Evolutionary conservation across 2,113 vertebrate species (phyloP).

Genomic region (Callipepla squamata): DNA sequence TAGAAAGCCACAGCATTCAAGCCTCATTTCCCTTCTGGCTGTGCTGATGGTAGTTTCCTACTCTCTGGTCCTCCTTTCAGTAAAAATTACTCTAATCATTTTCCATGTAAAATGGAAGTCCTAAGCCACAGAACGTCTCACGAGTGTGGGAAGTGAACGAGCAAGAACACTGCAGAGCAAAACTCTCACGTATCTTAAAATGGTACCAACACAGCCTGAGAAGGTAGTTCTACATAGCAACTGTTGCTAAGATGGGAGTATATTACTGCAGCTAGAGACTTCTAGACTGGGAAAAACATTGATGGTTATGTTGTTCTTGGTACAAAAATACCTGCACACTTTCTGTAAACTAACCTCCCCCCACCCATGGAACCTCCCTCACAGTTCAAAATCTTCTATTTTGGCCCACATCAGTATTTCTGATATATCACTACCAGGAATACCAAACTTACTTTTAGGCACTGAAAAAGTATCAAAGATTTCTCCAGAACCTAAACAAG

Average conservation of each 20-base stretch:
- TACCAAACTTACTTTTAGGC: neutral
- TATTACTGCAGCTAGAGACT: neutral
- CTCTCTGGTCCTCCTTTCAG: neutral
- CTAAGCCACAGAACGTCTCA: slow-evolving; percentile 20
- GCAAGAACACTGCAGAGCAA: slow-evolving; percentile 11
- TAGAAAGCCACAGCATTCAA: neutral
- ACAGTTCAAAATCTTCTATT: neutral
- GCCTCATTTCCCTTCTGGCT: neutral
- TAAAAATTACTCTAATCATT: neutral
- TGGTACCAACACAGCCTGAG: neutral
- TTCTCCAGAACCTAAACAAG: neutral
- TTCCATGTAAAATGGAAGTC: neutral
- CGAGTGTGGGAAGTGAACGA: neutral
- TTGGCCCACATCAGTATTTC: neutral
- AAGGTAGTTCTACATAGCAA: slow-evolving; percentile 39
- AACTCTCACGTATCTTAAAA: slow-evolving; percentile 21
- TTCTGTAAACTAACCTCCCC: neutral
- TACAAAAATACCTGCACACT: neutral
- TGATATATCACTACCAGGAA: rapidly evolving
- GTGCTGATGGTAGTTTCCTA: neutral
- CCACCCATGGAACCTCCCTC: neutral
- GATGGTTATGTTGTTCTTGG: neutral
- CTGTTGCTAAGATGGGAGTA: slow-evolving; percentile 50
- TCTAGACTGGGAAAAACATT: neutral
- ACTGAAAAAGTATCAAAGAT: neutral